Evolutionary conservation across 35 echinoderm and acorn worm species (phyloP), one percentile per base, ranked within the genome.

Genomic region (Lytechinus pictus): DNA sequence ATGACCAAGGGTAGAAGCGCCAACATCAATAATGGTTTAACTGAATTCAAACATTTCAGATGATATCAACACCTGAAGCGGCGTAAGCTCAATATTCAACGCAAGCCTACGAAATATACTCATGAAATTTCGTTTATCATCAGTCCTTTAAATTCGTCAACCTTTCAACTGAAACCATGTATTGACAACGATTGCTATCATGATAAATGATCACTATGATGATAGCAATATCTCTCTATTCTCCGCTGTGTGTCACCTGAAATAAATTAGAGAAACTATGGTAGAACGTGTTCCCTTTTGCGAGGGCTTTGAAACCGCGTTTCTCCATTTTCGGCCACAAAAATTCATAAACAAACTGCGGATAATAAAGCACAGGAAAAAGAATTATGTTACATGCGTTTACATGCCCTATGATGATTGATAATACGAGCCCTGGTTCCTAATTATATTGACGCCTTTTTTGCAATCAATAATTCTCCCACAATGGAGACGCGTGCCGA

Each of bases 331-430:
- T 79, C n/a, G 6, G 19, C 21, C 19, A 24, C 21, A 79, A 79
- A 79, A 5, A 79, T 79, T 79, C 66, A 79, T 79, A 24, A 16
- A 79, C 21, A 79, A n/a, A 79, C 66, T 24, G 16, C 4, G 66
- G 66, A 24, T 4, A 79, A 79, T 5, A 79, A 24, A 24, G 19
- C 3, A 5, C 66, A 24, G 66, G 66, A 79, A n/a, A 24, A 79
- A 5, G 66, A 79, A 79, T 79, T 79, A 0, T 79, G 66, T 79
- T 79, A 79, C 66, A 4, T 79, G 21, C 66, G 66, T 24, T 79
- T 27, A 79, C 66, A 79, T 79, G 66, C 19, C n/a, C n/a, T 79
- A 79, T 79, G 66, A 79, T 79, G 66, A 79, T 79, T 79, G 66
- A 79, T 79, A 24, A 79, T 79, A 1, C 66, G n/a, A 79, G 66